Evolutionary conservation across 2,888 invertebrate genomes (phyloP), one percentile per base, ranked within the genome.

Genomic region (Calephelis perditalis): DNA sequence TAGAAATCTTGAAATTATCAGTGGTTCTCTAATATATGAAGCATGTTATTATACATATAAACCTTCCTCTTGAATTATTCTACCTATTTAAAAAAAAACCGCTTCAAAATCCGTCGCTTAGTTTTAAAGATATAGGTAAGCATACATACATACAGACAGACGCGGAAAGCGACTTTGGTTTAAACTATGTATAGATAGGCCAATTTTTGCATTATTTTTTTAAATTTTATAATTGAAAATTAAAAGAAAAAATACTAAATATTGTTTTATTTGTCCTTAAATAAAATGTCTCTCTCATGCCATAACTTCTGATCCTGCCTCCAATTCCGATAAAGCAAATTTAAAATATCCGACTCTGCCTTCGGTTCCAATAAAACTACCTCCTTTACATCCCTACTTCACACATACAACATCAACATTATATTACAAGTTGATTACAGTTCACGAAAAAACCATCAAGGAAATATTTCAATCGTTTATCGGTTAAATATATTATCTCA

Each of bases 181-280:
- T n/a, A n/a, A n/a, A n/a, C n/a, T n/a, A n/a, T n/a, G n/a, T n/a
- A n/a, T n/a, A n/a, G n/a, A 45, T 45, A 45, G 9, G 1, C 4
- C 1, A 45, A 45, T 45, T 45, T 45, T 45, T 45, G n/a, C n/a
- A 45, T 45, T 45, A 1, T 45, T 45, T 45, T 9, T 45, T 45
- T 45, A 9, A n/a, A 45, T 45, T 45, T 45, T 45, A 45, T 45
- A 10, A 45, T 52, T 52, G 26, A 52, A 12, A 52, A 52, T 52
- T 52, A 52, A 52, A 52, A 52, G 26, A 1, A 52, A 49, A 49
- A 54, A 54, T 11, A 36, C 26, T 36, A 35, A 54, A 54, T 46
- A 46, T n/a, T 54, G 54, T 54, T 54, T 54, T 54, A 54, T 54
- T 35, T 54, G 54, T 54, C 49, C 49, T 54, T 54, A 54, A 54